phyloP scores from a whole-genome alignment of 2,797 vertebrate genomes.

The Galago senegalensis region DNA sequence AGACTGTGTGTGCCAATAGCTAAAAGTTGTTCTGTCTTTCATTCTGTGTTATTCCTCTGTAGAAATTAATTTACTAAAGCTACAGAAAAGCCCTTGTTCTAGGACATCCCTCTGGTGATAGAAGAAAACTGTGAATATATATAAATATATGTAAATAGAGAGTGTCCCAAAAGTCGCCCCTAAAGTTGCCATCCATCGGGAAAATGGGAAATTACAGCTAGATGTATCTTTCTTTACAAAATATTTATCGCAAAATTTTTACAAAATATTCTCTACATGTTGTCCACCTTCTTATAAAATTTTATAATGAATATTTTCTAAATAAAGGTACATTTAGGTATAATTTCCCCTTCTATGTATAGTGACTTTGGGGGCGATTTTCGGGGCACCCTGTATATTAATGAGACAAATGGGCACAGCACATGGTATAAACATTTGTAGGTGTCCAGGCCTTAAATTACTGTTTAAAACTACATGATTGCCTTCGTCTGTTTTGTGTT shows the following conservation, averaged over 20 bases:
- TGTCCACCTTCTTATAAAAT: too few relatives aligned
- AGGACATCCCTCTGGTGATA: background rate
- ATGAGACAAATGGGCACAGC: background rate
- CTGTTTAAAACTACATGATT: background rate
- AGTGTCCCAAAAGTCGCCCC: too few relatives aligned
- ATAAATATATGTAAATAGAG: background rate
- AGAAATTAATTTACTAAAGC: constrained; percentile 40
- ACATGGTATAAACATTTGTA: background rate
- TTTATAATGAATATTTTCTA: too few relatives aligned
- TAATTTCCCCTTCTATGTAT: too few relatives aligned
- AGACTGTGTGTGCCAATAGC: constrained; percentile 40
- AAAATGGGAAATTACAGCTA: too few relatives aligned
- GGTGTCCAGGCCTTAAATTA: background rate
- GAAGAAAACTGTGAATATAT: background rate
- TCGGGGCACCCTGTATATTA: background rate
- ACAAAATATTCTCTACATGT: too few relatives aligned
- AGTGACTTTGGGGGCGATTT: too few relatives aligned
- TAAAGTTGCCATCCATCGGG: too few relatives aligned
- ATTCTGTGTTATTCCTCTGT: constrained; percentile 15
- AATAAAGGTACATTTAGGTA: too few relatives aligned
- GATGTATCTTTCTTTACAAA: too few relatives aligned
- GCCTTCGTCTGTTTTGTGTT: background rate
- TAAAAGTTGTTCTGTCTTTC: constrained; percentile 60
- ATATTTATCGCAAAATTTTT: too few relatives aligned
- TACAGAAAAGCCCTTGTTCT: background rate